phyloP scores from a whole-genome alignment of 2,888 invertebrate genomes.

The Napeogenes inachia region DNA sequence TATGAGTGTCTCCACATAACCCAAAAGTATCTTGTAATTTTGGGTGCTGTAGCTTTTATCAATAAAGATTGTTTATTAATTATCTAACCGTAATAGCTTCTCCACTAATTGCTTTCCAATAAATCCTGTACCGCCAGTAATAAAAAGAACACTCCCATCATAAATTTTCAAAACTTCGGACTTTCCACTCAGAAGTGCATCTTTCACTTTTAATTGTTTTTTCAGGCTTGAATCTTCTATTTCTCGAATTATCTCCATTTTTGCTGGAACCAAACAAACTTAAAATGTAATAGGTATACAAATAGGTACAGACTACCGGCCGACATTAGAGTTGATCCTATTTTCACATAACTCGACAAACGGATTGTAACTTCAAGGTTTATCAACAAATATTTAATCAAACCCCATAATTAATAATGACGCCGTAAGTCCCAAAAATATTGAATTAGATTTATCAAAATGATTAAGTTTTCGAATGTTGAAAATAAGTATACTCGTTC shows the following conservation, averaged over 20 bases:
- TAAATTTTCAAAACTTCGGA: constrained; percentile 37
- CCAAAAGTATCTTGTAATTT: background rate
- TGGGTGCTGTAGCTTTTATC: background rate
- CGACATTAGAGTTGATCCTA: too few species aligned
- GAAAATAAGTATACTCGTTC: too few species aligned
- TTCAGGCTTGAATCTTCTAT: background rate
- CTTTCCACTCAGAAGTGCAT: background rate
- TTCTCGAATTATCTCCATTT: background rate
- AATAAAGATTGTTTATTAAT: background rate
- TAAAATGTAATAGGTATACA: background rate
- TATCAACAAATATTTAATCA: too few species aligned
- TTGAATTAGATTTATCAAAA: too few species aligned
- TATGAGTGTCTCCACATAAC: too few species aligned
- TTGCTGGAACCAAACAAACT: background rate
- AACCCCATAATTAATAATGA: too few species aligned
- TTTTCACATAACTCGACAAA: too few species aligned
- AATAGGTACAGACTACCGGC: too few species aligned
- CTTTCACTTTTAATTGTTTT: background rate
- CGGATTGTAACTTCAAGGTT: too few species aligned
- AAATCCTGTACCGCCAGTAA: constrained; percentile 94
- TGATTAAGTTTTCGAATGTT: too few species aligned
- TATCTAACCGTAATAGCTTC: constrained; percentile 66
- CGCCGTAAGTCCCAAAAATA: too few species aligned
- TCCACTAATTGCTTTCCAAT: constrained; percentile 95
- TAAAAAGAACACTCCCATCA: constrained; percentile 69